Evolutionary conservation across 1,140 invertebrate genomes (phyloP), one percentile per base, ranked within the genome.

Genomic region (Rhyacophila brunnea): DNA sequence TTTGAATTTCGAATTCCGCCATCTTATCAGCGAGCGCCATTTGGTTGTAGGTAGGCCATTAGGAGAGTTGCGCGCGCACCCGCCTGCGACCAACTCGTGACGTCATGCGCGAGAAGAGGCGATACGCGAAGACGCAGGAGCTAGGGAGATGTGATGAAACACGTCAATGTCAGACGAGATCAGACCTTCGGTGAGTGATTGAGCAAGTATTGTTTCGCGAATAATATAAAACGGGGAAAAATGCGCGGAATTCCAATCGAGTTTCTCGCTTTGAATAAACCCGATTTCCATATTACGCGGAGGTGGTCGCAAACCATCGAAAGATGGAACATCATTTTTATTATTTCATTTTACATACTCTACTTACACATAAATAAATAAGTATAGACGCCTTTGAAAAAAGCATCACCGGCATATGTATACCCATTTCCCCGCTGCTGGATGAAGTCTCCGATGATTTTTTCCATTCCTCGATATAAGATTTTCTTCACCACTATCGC

Each of bases 161-260:
- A 28, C 42, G 62, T 64, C 62, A 64, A 36, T 57, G 57, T 60
- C 56, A 45, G 28, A 45, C 43, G 47, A n/a, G 15, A 40, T 15
- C 38, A 40, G 23, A 9, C 23, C 38, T 51, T 13, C 23, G 14
- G 56, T 60, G 62, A 64, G 57, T 64, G 62, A 64, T 64, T 64
- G 62, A 50, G 60, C 62, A 54, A 64, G 62, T 64, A 64, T 64
- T 64, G 62, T 64, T 64, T 64, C 57, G 57, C 47, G 57, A 60
- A 59, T 51, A 50, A 63, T 58, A 60, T 50, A 64, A 52, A 56
- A 63, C 56, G 49, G 60, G 44, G 28, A 60, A 58, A 52, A 52
- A 57, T 43, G 47, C 45, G 15, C 44, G 63, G 63, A 65, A 65
- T 65, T 58, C 54, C 38, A 46, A 34, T 42, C 15, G 47, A 23